Percentiles rank a stretch among this genome's conserved stretches.
phyloP scores from a whole-genome alignment of 2,113 vertebrate genomes.

The Stegostoma tigrinum region DNA sequence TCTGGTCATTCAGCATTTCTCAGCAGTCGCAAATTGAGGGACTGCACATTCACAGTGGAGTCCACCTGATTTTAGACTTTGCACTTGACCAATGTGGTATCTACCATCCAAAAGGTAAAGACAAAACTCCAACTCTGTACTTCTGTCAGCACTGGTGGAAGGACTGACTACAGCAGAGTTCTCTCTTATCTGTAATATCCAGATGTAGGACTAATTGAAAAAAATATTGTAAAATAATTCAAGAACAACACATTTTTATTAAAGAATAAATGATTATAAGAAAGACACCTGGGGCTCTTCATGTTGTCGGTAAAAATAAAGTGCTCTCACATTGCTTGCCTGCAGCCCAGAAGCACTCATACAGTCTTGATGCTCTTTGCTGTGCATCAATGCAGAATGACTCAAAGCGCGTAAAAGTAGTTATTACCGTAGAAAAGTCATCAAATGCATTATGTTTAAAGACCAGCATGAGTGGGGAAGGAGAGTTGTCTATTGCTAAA shows the following conservation, averaged over 20 bases:
- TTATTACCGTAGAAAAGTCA: neutral
- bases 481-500: too few species aligned
- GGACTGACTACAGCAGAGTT: neutral
- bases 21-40: neutral
- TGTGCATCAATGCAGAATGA: neutral
- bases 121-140: neutral
- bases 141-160: neutral
- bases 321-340: neutral
- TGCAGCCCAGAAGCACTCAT: neutral
- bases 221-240: neutral
- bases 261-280: constrained; percentile 1
- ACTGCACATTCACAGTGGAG: neutral
- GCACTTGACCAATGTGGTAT: neutral
- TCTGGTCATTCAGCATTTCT: neutral
- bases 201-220: neutral
- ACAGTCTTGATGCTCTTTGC: neutral
- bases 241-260: neutral
- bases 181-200: neutral
- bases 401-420: neutral
- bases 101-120: neutral
- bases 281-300: neutral
- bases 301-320: neutral
- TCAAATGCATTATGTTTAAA: neutral
- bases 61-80: neutral
- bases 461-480: neutral